Evolutionary conservation across 2,888 invertebrate genomes (phyloP), one percentile per base, ranked within the genome.

Genomic region (Scaptodrosophila latifasciaeformis): DNA sequence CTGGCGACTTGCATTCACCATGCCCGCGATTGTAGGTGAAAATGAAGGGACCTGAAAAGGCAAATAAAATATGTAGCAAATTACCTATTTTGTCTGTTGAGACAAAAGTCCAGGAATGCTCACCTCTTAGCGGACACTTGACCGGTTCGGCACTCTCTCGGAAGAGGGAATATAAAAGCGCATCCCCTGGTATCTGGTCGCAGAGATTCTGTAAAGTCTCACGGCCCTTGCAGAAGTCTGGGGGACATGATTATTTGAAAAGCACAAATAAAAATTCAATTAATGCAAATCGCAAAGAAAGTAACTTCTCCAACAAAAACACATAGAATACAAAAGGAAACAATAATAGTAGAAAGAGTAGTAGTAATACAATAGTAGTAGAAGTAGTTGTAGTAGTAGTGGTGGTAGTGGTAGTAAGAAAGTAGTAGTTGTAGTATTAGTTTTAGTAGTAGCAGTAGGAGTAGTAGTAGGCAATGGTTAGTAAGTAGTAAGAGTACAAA

Each of bases 1-100:
- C 92, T 0, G 97, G 97, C 77, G 91, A 92, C 67, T 91, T 91
- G 87, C 97, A 97, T 83, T 95, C 95, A 15, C 96, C 96, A 81
- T 95, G 93, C 2, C 95, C 96, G 56, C 95, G 90, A 86, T 95
- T 96, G 86, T 97, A 97, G 49, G 96, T 94, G 87, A 97, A 97
- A 58, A 94, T 93, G 88, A 95, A 96, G 12, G 96, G 95, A 51
- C 95, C 96, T 85, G 53, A 15, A 43, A 24, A 3, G n/a, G n/a
- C n/a, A n/a, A n/a, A n/a, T n/a, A n/a, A n/a, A n/a, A n/a, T n/a
- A n/a, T n/a, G n/a, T n/a, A n/a, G n/a, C n/a, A n/a, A n/a, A n/a
- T n/a, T n/a, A n/a, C n/a, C n/a, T n/a, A n/a, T n/a, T n/a, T n/a
- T n/a, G n/a, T n/a, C n/a, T n/a, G n/a, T n/a, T n/a, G n/a, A n/a